These are phyloP conservation scores for Apeira syringaria DNA, from an alignment of 2,888 invertebrate genomes.

Conservation along the genomic window DNA sequence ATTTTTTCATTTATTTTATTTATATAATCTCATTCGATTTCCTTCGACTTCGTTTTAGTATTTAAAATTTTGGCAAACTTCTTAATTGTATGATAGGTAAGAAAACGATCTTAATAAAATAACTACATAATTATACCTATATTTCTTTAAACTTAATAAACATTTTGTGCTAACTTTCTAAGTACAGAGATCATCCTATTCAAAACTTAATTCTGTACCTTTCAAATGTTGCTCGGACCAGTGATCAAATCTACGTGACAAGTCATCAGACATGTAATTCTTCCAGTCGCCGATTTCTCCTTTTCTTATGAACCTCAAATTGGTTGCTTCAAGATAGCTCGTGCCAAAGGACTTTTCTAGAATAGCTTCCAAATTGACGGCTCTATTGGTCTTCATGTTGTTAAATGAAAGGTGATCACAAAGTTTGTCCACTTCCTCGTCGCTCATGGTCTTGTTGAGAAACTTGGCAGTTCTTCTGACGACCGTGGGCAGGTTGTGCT, in stretches of 20 bases:
- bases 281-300: conserved; percentile 92
- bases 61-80: no score
- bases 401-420: conserved; percentile 90
- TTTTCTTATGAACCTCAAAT: conserved; percentile 88
- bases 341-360: conserved; percentile 80
- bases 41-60: no score
- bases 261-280: conserved; percentile 89
- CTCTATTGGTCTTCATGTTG: conserved; percentile 92
- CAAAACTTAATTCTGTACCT: conserved; percentile 85
- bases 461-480: conserved; percentile 89
- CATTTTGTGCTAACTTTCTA: no score
- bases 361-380: conserved; percentile 88
- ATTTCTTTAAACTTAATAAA: no score
- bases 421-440: conserved; percentile 86
- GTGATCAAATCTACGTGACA: conserved; percentile 88
- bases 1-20: conserved; percentile 18
- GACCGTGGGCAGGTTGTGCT: conserved; percentile 86
- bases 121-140: no score
- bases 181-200: conserved; percentile 61
- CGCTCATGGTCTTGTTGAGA: conserved; percentile 86
- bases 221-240: conserved; percentile 86
- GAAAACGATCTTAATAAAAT: no score
- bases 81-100: no score
- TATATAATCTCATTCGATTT: no score
- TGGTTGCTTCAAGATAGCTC: conserved; percentile 72